Percentiles rank a stretch among this genome's conserved stretches.
phyloP scores from a whole-genome alignment of 2,797 vertebrate genomes.

The Tadarida brasiliensis region DNA sequence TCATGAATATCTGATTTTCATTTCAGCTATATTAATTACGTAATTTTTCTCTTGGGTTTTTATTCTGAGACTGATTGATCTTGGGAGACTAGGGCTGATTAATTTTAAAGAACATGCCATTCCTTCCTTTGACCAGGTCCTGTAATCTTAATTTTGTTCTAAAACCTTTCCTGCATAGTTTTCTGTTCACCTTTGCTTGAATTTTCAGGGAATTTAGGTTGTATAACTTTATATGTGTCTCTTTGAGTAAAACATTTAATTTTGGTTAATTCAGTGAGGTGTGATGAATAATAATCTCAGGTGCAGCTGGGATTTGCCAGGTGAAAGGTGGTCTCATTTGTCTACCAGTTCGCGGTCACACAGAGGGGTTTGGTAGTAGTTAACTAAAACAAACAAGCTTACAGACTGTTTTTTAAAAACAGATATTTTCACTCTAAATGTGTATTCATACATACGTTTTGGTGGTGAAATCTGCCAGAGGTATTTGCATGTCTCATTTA shows the following conservation, averaged over 20 bases:
- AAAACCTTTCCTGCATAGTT: not conserved
- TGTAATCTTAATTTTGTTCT: not conserved
- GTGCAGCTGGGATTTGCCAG: not conserved
- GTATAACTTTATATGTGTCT: not conserved
- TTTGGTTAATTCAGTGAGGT: not conserved
- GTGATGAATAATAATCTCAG: not conserved
- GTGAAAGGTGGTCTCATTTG: not conserved
- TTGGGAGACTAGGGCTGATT: not conserved
- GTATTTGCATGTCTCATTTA: not conserved
- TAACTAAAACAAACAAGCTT: not conserved
- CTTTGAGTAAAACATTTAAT: not conserved
- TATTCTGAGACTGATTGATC: not conserved
- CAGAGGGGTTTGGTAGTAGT: not conserved
- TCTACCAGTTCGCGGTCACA: not conserved
- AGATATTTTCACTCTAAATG: not conserved
- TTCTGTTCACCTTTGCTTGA: not conserved
- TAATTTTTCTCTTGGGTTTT: slow-evolving; percentile 7
- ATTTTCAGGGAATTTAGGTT: slow-evolving; percentile 25
- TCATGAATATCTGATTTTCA: not conserved
- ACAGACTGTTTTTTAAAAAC: not conserved
- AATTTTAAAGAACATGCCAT: not conserved
- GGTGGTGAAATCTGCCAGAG: not conserved
- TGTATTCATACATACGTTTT: not conserved
- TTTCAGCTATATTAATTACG: slow-evolving; percentile 38
- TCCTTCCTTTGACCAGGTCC: not conserved